A percentile compares a stretch with the other conserved stretches of the same genome.
These are phyloP conservation scores for Zosterops pallidus DNA, from an alignment of 2,113 vertebrate species.

Conservation along the genomic window DNA sequence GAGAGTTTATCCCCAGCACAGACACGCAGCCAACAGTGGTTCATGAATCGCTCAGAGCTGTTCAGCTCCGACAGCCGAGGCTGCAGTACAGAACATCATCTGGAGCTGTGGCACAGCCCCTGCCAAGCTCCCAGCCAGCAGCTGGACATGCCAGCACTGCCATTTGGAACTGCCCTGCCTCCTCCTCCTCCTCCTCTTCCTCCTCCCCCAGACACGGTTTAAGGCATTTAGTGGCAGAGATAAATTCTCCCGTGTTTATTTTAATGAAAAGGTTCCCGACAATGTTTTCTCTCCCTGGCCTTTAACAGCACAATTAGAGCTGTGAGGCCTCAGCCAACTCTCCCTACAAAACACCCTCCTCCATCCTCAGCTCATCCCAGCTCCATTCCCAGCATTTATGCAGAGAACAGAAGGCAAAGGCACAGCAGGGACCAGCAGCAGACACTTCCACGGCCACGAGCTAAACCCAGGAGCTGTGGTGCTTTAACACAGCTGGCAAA, in stretches of 20 bases:
- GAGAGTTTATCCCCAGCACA: constrained; percentile 9
- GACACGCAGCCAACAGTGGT: neutral
- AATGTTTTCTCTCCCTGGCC: neutral
- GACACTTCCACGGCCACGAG: neutral
- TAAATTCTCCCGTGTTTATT: neutral
- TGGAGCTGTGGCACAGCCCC: neutral
- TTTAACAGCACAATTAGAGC: neutral
- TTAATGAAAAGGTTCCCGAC: neutral
- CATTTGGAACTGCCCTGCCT: neutral
- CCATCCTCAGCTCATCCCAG: neutral
- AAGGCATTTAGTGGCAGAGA: neutral
- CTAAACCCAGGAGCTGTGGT: neutral
- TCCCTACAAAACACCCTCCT: neutral
- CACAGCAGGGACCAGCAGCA: neutral
- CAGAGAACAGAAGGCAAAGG: neutral
- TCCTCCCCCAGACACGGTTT: neutral
- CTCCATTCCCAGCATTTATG: neutral
- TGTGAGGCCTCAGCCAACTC: neutral
- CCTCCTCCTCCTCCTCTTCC: neutral
- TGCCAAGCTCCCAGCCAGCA: neutral
- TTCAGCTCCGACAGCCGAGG: neutral
- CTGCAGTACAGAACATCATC: neutral
- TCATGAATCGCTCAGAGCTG: neutral
- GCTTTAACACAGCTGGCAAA: neutral
- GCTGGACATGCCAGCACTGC: neutral